Conservation (phyloP, 2,797 vertebrate species). For the Erpetoichthys calabaricus region DNA sequence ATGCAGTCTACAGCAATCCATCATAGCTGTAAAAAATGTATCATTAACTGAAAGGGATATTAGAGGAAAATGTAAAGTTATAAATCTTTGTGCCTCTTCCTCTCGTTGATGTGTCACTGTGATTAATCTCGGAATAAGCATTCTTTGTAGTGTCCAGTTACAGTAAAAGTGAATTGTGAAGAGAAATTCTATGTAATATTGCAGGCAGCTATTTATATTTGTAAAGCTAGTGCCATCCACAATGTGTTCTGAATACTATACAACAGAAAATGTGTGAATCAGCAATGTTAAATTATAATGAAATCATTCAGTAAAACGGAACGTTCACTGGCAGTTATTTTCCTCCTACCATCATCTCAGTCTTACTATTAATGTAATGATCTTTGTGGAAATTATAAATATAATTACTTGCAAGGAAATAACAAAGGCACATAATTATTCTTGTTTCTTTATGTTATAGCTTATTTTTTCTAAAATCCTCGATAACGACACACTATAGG, state of each 20-base stretch:
- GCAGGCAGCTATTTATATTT: slow-evolving; percentile 26
- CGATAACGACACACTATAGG: no score
- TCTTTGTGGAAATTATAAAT: no score
- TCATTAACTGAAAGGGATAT: slow-evolving; percentile 37
- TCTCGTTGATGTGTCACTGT: slow-evolving; percentile 11
- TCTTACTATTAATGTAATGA: no score
- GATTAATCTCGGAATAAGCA: slow-evolving; percentile 17
- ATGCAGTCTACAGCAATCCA: slow-evolving; percentile 14
- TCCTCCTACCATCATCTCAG: not conserved
- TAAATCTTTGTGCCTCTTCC: slow-evolving; percentile 6
- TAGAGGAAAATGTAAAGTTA: slow-evolving; percentile 2
- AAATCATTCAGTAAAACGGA: slow-evolving; percentile 40
- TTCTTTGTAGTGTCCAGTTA: slow-evolving; percentile 30
- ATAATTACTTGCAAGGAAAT: no score
- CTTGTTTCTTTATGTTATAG: no score
- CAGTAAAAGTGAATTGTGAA: slow-evolving; percentile 31
- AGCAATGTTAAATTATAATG: slow-evolving; percentile 44
- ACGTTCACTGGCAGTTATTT: slow-evolving; percentile 4
- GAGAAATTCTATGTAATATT: slow-evolving; percentile 34
- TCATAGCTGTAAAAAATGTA: slow-evolving; percentile 38
- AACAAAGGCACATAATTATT: no score
- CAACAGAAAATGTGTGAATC: slow-evolving; percentile 49
- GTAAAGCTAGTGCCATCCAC: slow-evolving; percentile 41
- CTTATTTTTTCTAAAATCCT: no score
- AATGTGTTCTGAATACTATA: slow-evolving; percentile 36